Conservation (phyloP, 2,113 vertebrate genomes). For the Aplodontia rufa region DNA sequence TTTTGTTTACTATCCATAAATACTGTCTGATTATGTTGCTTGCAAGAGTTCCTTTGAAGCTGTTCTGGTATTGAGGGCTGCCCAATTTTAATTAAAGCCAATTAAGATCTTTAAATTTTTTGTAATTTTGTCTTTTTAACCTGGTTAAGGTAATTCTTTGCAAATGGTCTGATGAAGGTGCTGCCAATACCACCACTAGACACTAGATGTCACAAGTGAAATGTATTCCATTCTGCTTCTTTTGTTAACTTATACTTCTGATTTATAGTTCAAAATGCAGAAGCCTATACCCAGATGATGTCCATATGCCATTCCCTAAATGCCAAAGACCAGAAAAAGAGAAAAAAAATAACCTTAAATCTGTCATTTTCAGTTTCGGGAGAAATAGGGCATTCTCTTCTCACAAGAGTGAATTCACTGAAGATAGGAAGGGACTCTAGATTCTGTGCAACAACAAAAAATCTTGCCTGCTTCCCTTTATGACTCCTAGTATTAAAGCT, state of each 20-base stretch:
- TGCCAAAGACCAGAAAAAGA: neutral
- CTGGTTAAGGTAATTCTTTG: neutral
- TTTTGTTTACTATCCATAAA: neutral
- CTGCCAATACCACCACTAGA: neutral
- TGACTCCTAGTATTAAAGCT: neutral
- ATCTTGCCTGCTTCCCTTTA: no score
- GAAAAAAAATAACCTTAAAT: neutral
- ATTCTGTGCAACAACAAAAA: neutral
- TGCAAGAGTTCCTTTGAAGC: neutral
- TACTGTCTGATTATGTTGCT: neutral
- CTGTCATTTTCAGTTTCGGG: neutral
- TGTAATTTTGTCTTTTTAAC: neutral
- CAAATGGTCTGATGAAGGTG: neutral
- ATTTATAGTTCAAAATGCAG: neutral
- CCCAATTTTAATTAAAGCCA: neutral
- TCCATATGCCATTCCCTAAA: neutral
- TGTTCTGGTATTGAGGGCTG: neutral
- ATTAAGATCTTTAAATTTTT: neutral
- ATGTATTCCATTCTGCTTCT: neutral
- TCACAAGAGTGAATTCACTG: neutral
- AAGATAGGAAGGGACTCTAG: neutral
- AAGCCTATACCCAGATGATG: neutral
- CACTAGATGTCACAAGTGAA: conserved; percentile 22
- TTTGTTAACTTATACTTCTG: neutral
- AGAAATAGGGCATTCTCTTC: neutral